Conservation (phyloP, 92 coral and sea anemone species). For the Blastomussa wellsi region DNA sequence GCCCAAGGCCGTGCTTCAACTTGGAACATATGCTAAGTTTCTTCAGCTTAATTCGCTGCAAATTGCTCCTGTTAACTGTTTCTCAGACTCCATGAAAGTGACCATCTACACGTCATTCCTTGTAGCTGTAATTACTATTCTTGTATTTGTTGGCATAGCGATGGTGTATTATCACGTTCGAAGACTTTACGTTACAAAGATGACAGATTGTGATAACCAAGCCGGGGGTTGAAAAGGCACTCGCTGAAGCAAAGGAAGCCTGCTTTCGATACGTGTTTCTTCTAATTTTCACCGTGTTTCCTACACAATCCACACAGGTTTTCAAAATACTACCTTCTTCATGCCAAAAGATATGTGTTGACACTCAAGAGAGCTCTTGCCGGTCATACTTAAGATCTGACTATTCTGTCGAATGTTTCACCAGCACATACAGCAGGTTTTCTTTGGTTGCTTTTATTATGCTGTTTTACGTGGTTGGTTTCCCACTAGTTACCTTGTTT, state of each 20-base stretch:
- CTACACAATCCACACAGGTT: conserved; percentile 4
- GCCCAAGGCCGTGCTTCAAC: neutral
- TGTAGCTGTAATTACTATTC: neutral
- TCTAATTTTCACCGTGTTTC: conserved; percentile 12
- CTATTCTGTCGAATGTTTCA: conserved; percentile 10
- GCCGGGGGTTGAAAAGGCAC: no score
- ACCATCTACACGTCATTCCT: neutral
- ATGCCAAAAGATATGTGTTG: conserved; percentile 15
- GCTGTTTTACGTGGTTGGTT: conserved; percentile 27
- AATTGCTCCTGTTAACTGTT: conserved; percentile 29
- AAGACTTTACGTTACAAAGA: neutral
- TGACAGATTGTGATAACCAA: neutral
- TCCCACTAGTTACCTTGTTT: conserved; percentile 12
- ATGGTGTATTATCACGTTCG: neutral
- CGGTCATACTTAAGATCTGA: conserved; percentile 9
- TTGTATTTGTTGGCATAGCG: neutral
- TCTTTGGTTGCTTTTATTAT: conserved; percentile 3
- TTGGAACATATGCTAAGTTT: neutral
- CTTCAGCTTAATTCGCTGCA: conserved; percentile 26
- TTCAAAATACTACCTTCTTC: conserved; percentile 23
- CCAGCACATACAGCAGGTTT: neutral
- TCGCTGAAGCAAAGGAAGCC: neutral
- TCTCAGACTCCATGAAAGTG: no score
- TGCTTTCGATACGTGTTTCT: conserved; percentile 7
- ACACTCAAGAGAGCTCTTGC: neutral